Evolutionary conservation across 2,797 vertebrate genomes (phyloP), one percentile per base, ranked within the genome.

Genomic region (Arnoldichthys spilopterus): DNA sequence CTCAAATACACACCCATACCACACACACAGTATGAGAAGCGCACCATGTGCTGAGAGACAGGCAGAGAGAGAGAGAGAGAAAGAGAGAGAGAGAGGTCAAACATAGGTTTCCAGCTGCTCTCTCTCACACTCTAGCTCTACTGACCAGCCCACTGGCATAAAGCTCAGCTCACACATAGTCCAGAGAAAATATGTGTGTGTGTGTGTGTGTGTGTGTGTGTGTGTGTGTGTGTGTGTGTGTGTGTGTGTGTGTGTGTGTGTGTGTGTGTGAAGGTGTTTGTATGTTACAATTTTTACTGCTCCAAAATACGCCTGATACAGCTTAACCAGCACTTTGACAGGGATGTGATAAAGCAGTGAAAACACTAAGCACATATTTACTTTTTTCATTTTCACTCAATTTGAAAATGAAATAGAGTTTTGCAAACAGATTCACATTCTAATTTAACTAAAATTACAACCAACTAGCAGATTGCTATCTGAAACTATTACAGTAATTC

Each of bases 1-100:
- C 15, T 15, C 66, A 45, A 58, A 69, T 20, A 79, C 26, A 74
- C 15, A 47, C 64, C 16, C 73, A 71, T 20, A 58, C 34, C 32
- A 62, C 32, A 62, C 74, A 68, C 72, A 62, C 67, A 61, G 43
- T 30, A 20, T 30, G 26, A 72, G 40, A 56, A 53, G 47, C 5
- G 20, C 3, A 28, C 6, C 30, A 40, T 16, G n/a, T 12, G 43
- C 16, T 6, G 37, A 13, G 26, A 6, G n/a, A 45, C 2, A 20
- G 16, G 24, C 4, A 40, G 30, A 6, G 18, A 40, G 40, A 51
- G 20, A 70, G 20, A 61, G 32, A 70, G 7, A 70, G 37, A 30
- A 18, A 45, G 32, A 24, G 2, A 77, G 66, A 69, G 47, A 22
- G 0, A 53, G 24, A 68, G 62, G 53, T 67, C 62, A 76, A 37